Evolutionary conservation across 2,888 invertebrate species (phyloP), one percentile per base, ranked within the genome.

Genomic region (Argyra leucocephala): DNA sequence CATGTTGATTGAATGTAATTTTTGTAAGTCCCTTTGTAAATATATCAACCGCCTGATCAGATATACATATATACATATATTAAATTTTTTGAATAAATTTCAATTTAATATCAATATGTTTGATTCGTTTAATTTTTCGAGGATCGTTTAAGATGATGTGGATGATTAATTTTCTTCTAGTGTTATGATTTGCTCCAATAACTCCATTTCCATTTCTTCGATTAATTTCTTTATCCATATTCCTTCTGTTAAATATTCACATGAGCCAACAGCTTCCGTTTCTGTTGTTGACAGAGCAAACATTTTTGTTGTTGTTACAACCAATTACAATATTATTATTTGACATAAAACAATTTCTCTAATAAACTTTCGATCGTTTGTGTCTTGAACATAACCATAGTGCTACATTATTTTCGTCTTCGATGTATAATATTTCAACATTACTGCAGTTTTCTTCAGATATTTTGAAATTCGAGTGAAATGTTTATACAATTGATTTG

Each of bases 61-160:
- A 37, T 37, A 15, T 37, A 7, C 9, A 37, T 37, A 37, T 37
- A 37, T 37, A 37, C 15, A 10, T 15, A 37, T 10, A 10, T 37
- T 37, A 10, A 10, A 37, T 10, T 37, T 22, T 63, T 37, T 63
- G 48, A 6, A 63, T 22, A 26, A 63, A 63, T 36, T 63, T 63
- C 9, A 58, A 58, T 22, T 63, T 63, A 26, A 63, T 15, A 26
- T 63, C 64, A 59, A 64, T 59, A 59, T 64, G 64, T 31, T 64
- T 64, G 31, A 64, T 21, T 22, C 64, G 64, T 59, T 64, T 64
- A 6, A 59, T 58, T 23, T 64, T 59, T 37, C 64, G 15, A 57
- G 57, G 57, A 57, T 57, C 57, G 4, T 57, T n/a, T 57, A 57
- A 57, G 15, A 57, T 57, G 57, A 57, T 37, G 58, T 59, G 64